Base-by-base conservation (phyloP, 2,113 vertebrate species). In the Ammodytes dubius region DNA sequence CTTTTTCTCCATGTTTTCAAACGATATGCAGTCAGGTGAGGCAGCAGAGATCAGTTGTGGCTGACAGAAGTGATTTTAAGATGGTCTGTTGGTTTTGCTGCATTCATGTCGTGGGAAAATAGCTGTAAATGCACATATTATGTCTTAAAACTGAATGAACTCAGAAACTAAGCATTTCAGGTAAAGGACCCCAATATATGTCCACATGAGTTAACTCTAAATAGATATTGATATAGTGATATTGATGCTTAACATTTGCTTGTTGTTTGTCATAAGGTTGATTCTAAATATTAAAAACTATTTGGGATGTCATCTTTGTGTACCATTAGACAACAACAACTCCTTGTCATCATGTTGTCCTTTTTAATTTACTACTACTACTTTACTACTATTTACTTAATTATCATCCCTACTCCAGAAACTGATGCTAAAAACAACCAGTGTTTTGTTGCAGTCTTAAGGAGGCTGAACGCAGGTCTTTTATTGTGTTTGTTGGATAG, bases 11-110 rank as follows among this genome's bases (percentile, higher is more conserved):
- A 5, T 8, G 6, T 39, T 65, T 69, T 59, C 17, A 39, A 27
- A 40, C 8, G 74, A 78, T 43, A 52, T 40, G 65, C 43, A 53
- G 79, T 92, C 81, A 40, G 65, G 75, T 81, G 83, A 73, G 63
- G 80, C 91, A 57, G 93, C 92, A 2, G 58, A 42, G 60, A 70
- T 8, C 19, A 9, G 73, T 19, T 40, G 65, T n/a, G 71, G 58
- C 59, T 17, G 42, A 72, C 14, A 3, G 59, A 60, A 70, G 70
- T 35, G 19, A 72, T 39, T 73, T 71, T 15, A 46, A 13, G 45
- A 54, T 17, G 11, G n/a, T 53, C 60, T 5, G 37, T 40, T 40
- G 35, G 6, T 37, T n/a, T 0, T 7, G 83, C 76, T 88, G 83
- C 87, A 12, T 82, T 82, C 81, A 78, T 47, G 74, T 63, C 72